Evolutionary conservation across 2,888 invertebrate genomes (phyloP), one percentile per base, ranked within the genome.

Genomic region (Metellina segmentata): DNA sequence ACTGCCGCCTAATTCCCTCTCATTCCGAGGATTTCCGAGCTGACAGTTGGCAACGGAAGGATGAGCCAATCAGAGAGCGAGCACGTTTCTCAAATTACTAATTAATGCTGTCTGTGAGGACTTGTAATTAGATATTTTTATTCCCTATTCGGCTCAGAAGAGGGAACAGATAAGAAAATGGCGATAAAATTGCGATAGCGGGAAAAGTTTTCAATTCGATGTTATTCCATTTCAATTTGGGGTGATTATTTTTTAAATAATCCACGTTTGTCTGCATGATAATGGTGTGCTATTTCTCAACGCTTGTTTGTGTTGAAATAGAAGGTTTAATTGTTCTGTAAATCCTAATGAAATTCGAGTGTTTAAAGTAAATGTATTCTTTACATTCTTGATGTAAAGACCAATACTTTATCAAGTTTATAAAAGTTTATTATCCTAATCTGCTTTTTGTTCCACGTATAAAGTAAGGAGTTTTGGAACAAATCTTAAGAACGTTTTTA

Each of bases 21-120:
- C 79, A 81, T 81, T 53, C 53, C 53, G 7, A 13, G 79, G 61
- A 81, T 81, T 53, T 61, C 79, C 16, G 1, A 52, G 61, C 61
- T 81, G 79, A 81, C 53, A 81, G 34, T 81, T 34, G 0, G 79
- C 20, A 81, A 49, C 52, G 49, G 20, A 49, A 70, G 51, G 69
- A 19, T 78, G 69, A 70, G 77, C 20, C 51, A 51, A 49, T 70
- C 53, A 7, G 8, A 49, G 49, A n/a, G n/a, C 13, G 49, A 13
- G 34, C 51, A 52, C 53, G 52, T 11, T 78, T n/a, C 85, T 69
- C 85, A 77, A 77, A 85, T 85, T 85, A 70, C 77, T 77, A 77
- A 85, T 85, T 85, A 85, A 85, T 78, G 69, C 69, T 48, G 19
- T 61, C 48, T 48, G 4, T 69, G 74, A 85, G 34, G 48, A 77